These are phyloP conservation scores for Xanthia togata DNA, from an alignment of 2,888 invertebrate species.

Conservation along the genomic window DNA sequence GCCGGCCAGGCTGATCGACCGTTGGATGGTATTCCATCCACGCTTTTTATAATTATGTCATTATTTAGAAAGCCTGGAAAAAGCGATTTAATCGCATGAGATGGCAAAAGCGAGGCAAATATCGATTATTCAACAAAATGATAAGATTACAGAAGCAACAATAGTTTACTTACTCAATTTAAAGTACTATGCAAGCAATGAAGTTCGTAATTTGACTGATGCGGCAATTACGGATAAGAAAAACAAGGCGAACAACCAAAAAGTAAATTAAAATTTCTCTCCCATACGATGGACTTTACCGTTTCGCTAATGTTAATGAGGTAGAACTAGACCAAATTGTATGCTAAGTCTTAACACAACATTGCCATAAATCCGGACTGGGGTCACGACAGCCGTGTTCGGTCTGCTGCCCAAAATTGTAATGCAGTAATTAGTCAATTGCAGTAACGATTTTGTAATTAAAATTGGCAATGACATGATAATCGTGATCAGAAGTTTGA, in stretches of 20 bases:
- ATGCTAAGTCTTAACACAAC: conserved; percentile 16
- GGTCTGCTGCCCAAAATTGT: conserved; percentile 40
- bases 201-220: too few relatives aligned
- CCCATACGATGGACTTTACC: background rate
- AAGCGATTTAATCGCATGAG: too few relatives aligned
- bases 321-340: background rate
- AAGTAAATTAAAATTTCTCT: too few relatives aligned
- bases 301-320: conserved; percentile 10
- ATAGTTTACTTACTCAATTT: background rate
- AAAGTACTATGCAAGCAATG: too few relatives aligned
- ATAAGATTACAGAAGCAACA: background rate
- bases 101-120: background rate
- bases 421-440: conserved; percentile 25
- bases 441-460: conserved; percentile 37
- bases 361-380: conserved; percentile 22
- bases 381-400: conserved; percentile 47
- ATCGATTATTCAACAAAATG: background rate
- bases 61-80: too few relatives aligned
- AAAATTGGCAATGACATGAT: conserved; percentile 25
- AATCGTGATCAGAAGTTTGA: conserved; percentile 15
- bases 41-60: background rate
- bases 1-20: background rate
- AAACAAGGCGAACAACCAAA: too few relatives aligned
- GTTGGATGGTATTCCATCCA: background rate
- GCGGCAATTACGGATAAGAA: too few relatives aligned